These are phyloP conservation scores for Sesamia nonagrioides DNA, from an alignment of 1,140 invertebrate genomes.

Conservation along the genomic window DNA sequence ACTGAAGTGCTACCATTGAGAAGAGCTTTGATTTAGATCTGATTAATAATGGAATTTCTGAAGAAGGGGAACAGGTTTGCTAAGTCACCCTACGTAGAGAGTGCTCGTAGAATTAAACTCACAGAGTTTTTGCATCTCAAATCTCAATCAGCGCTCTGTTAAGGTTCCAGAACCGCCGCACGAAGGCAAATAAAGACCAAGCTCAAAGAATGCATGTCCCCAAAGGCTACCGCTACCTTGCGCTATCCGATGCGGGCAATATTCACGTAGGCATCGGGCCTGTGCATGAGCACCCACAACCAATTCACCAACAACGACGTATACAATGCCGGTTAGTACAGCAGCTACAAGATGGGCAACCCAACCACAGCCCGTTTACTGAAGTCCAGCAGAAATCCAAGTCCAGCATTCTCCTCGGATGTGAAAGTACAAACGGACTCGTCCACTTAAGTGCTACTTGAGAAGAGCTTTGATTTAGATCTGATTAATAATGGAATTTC, in stretches of 20 bases:
- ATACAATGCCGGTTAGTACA: conserved; percentile 1
- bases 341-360: conserved; percentile 44
- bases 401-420: too few species aligned
- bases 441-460: too few species aligned
- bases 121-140: conserved; percentile 96
- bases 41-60: too few species aligned
- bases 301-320: conserved; percentile 49
- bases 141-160: conserved; percentile 98
- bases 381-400: too few species aligned
- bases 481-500: too few species aligned
- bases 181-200: conserved; percentile 98
- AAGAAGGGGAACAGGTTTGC: conserved; percentile 99
- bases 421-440: too few species aligned
- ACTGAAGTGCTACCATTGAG: too few species aligned
- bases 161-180: conserved; percentile 98
- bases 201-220: conserved; percentile 60
- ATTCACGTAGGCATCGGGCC: too few species aligned
- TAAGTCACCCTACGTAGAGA: conserved; percentile 97
- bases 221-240: conserved; percentile 64
- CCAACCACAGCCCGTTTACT: neutral
- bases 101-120: conserved; percentile 97
- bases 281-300: too few species aligned
- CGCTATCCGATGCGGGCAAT: conserved; percentile 54
- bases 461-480: too few species aligned
- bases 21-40: too few species aligned